Evolutionary conservation across 2,888 invertebrate genomes (phyloP).

Genomic region (Dioctria rufipes): DNA sequence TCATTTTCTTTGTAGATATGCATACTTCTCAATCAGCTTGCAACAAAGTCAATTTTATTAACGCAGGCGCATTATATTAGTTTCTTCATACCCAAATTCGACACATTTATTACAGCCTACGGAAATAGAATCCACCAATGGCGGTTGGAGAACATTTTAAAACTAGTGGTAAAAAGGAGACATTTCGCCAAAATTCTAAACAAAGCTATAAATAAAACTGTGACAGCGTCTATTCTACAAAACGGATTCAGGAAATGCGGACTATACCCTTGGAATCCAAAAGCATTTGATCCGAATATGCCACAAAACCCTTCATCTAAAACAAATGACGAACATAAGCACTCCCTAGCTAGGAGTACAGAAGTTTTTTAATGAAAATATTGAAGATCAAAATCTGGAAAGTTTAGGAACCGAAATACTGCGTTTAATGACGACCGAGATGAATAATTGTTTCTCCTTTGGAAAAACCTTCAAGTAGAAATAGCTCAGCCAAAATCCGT

Average conservation of each 20-base stretch:
- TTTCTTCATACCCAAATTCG: slow-evolving; percentile 67
- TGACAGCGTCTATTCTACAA: neutral
- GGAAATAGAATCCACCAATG: slow-evolving; percentile 64
- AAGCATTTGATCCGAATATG: neutral
- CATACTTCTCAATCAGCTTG: slow-evolving; percentile 67
- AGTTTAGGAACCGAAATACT: neutral
- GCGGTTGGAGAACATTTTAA: slow-evolving; percentile 57
- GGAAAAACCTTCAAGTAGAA: too few relatives aligned
- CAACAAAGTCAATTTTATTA: slow-evolving; percentile 67
- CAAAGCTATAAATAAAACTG: neutral
- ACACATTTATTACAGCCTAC: slow-evolving; percentile 68
- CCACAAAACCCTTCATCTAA: neutral
- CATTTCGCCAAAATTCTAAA: slow-evolving; percentile 2
- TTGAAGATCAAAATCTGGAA: neutral
- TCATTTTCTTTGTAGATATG: slow-evolving; percentile 69
- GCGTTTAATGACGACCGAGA: neutral
- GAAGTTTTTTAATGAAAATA: slow-evolving; percentile 1
- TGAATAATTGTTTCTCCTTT: neutral
- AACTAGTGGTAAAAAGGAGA: neutral
- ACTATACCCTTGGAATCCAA: neutral
- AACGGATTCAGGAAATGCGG: neutral
- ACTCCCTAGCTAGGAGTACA: neutral
- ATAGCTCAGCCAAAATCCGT: too few relatives aligned
- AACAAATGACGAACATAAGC: neutral
- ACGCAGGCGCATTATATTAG: slow-evolving; percentile 65